phyloP scores from a whole-genome alignment of 1,140 invertebrate species.

The Sipha flava region DNA sequence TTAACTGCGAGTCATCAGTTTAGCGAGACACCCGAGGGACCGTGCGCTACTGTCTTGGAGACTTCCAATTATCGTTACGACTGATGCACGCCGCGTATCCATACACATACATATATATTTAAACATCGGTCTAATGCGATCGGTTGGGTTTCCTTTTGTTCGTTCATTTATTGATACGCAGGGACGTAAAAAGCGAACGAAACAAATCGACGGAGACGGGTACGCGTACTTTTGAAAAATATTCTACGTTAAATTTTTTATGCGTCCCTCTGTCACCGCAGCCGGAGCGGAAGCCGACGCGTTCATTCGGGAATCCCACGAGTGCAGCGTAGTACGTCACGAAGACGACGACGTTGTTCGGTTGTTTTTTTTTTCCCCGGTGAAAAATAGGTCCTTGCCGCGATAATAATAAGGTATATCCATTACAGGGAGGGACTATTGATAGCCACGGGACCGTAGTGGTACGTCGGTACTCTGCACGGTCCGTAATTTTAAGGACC shows the following conservation, averaged over 20 bases:
- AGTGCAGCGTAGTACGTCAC: too few relatives aligned
- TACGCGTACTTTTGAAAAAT: neutral
- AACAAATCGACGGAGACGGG: neutral
- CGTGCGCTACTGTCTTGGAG: neutral
- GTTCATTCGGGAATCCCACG: neutral
- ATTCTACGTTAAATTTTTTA: neutral
- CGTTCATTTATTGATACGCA: neutral
- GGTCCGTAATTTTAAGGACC: too few relatives aligned
- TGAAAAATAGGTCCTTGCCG: too few relatives aligned
- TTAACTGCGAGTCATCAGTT: neutral
- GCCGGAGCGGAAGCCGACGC: neutral
- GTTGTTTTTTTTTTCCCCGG: too few relatives aligned
- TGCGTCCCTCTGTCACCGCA: too few relatives aligned
- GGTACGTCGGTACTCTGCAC: too few relatives aligned
- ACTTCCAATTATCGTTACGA: neutral
- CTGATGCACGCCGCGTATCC: too few relatives aligned
- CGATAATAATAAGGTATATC: too few relatives aligned
- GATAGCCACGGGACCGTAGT: too few relatives aligned
- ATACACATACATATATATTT: too few relatives aligned
- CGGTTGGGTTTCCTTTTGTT: neutral
- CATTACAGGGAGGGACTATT: too few relatives aligned
- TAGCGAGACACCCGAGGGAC: neutral
- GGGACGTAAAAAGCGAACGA: neutral
- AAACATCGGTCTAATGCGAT: neutral
- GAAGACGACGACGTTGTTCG: too few relatives aligned